Evolutionary conservation across 2,113 vertebrate species (phyloP), one percentile per base, ranked within the genome.

Genomic region (Thymallus thymallus): DNA sequence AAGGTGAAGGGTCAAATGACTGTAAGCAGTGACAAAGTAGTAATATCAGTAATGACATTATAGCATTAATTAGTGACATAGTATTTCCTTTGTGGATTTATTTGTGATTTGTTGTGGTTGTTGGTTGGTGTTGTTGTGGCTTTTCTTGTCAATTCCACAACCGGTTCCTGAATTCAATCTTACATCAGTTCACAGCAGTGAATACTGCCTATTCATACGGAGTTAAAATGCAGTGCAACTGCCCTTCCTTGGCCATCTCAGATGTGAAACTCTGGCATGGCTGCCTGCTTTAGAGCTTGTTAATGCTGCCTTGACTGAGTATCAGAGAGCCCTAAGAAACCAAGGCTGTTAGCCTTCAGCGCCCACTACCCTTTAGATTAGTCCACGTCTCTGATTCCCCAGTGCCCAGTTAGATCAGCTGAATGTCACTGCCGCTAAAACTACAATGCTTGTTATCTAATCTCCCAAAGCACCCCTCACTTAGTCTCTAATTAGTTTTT

Each of bases 361-460:
- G 82, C 90, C 84, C 80, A 85, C 93, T 96, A 95, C 94, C 95
- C 95, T 97, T 98, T 96, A 95, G 92, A 97, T 95, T 94, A 96
- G 92, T 93, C 89, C 90, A 83, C 91, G 85, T 92, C 92, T 94
- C 91, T 92, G 93, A 93, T 92, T 95, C 94, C 94, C 94, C 93
- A 86, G 89, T 92, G 94, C 90, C 88, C 92, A 90, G 91, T 95
- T 95, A 94, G 92, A 95, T 95, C 93, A 91, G 92, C 93, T 94
- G 95, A 96, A 96, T 96, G 95, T 95, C 95, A 96, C 90, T 90
- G 93, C 92, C 93, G 95, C 84, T 41, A 91, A 94, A 95, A 95
- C 93, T 93, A 92, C 91, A 90, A 88, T 91, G 94, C 94, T 95
- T 95, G 95, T 95, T 96, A 95, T 95, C 94, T 95, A 95, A 95